Evolutionary conservation across 2,797 vertebrate species (phyloP), one percentile per base, ranked within the genome.

Genomic region (Pempheris klunzingeri): DNA sequence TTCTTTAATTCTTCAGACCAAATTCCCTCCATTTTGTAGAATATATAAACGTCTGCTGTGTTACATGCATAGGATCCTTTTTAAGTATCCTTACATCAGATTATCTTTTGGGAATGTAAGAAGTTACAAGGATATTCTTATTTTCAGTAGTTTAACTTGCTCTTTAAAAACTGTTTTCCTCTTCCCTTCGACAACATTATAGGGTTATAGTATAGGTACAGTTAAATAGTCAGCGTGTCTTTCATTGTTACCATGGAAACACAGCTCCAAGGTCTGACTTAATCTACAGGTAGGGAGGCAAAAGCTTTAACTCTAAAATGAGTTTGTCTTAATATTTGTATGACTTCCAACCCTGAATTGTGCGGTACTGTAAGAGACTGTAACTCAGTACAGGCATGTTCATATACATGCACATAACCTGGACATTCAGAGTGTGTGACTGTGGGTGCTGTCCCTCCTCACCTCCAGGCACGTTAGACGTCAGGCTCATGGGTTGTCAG

Each of bases 401-500:
- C 52, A 53, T 39, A 20, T 24, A 26, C 26, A 47, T 13, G 4
- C 24, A 26, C 15, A 38, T 7, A 47, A 24, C 62, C 7, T 43
- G 15, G 9, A 39, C 7, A 43, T 41, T 54, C 36, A 4, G 43
- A 26, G 39, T 52, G n/a, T 68, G 32, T 66, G 61, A 65, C 46
- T 32, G 12, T 18, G 13, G 65, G 38, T 58, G 1, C 62, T 7
- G 7, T 78, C 65, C 24, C 43, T 2, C 5, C 64, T 49, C 28
- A 44, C 82, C 73, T 81, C 63, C 88, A 94, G 94, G 93, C 70
- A 94, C 90, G 3, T 81, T 95, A 78, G 93, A 96, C 50, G 95
- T 96, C 74, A 94, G 91, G 89, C 92, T 96, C 83, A 94, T 95
- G 89, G 97, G 96, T 77, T 98, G 97, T 79, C 93, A 92, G 58